phyloP scores from a whole-genome alignment of 2,113 vertebrate genomes.

The Pimephales promelas region DNA sequence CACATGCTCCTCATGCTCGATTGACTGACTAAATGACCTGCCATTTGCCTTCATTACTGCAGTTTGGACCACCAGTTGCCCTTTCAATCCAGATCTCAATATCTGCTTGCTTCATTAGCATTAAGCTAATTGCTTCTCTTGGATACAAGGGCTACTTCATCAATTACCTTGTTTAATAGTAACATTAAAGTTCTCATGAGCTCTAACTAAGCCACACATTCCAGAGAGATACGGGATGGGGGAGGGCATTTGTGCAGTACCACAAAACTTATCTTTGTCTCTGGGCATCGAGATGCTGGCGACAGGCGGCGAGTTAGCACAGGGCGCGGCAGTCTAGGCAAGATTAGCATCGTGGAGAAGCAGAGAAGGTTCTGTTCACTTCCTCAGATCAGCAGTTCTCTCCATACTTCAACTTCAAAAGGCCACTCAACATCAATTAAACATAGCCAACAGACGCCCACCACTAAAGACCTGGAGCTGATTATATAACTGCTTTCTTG shows the following conservation, averaged over 20 bases:
- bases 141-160: constrained; percentile 65
- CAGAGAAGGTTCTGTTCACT: constrained; percentile 38
- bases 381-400: constrained; percentile 49
- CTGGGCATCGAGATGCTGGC: constrained; percentile 35
- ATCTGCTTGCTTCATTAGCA: constrained; percentile 67
- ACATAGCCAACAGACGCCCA: constrained; percentile 46
- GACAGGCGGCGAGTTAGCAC: constrained; percentile 16
- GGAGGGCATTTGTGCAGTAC: constrained; percentile 31
- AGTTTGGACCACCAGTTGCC: constrained; percentile 73
- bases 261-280: constrained; percentile 46
- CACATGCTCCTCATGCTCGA: constrained; percentile 69
- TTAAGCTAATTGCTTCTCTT: constrained; percentile 75
- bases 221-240: constrained; percentile 53
- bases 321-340: constrained; percentile 49
- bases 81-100: constrained; percentile 46
- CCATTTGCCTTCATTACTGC: constrained; percentile 72
- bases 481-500: constrained; percentile 48
- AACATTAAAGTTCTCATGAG: constrained; percentile 17
- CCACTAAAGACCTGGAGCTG: constrained; percentile 36
- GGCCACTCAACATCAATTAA: constrained; percentile 54
- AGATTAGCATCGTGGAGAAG: constrained; percentile 55
- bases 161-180: constrained; percentile 25
- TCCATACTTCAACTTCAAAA: constrained; percentile 52
- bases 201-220: constrained; percentile 53
- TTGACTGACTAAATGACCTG: constrained; percentile 74